Conservation (phyloP, 1,140 invertebrate genomes). For the Yoshiicerus persimilis region DNA sequence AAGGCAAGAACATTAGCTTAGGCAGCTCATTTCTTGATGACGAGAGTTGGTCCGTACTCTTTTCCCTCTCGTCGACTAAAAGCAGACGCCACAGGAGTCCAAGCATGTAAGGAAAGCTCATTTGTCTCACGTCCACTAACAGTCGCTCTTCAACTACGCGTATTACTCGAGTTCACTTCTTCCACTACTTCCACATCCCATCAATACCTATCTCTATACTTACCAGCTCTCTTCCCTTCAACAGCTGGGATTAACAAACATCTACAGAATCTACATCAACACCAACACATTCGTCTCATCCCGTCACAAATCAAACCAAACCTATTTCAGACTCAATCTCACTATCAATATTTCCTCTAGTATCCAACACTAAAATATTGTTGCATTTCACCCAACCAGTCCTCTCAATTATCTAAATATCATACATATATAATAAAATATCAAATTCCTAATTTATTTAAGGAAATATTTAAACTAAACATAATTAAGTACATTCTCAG, state of each 20-base stretch:
- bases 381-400: no score
- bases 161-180: background rate
- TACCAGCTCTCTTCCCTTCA: background rate
- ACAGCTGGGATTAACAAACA: slow-evolving; percentile 32
- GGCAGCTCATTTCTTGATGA: background rate
- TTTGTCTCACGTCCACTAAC: slow-evolving; percentile 41
- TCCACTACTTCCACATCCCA: background rate
- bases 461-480: no score
- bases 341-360: background rate
- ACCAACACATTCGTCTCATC: background rate
- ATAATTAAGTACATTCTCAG: no score
- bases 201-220: background rate
- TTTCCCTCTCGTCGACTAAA: slow-evolving; percentile 19
- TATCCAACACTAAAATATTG: background rate
- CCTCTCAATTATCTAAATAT: no score
- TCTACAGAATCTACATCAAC: slow-evolving; percentile 22
- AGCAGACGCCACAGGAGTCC: slow-evolving; percentile 36
- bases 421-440: no score
- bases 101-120: slow-evolving; percentile 41
- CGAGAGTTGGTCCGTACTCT: background rate
- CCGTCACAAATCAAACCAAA: background rate
- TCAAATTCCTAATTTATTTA: no score
- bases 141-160: slow-evolving; percentile 19
- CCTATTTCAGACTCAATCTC: background rate
- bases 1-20: background rate